A percentile compares a stretch with the other conserved stretches of the same genome.
Evolutionary conservation across 2,797 vertebrate species (phyloP).

Genomic region (Fistularia commersonii): DNA sequence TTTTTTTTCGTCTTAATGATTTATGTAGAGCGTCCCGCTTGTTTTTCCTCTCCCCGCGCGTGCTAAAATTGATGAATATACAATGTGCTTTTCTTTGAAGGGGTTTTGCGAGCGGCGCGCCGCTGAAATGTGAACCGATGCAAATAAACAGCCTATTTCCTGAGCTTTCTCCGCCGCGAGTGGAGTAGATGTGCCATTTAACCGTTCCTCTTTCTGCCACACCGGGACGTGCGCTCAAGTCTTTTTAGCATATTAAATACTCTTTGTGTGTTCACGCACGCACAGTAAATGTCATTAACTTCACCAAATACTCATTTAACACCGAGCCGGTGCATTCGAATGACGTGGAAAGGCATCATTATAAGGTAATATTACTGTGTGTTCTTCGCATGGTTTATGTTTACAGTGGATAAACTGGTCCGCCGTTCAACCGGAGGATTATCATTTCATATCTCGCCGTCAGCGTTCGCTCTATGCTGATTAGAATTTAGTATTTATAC

Average conservation of each 20-base stretch:
- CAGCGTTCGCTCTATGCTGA: constrained; percentile 45
- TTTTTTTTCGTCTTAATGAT: constrained; percentile 66
- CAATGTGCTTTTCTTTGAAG: constrained; percentile 63
- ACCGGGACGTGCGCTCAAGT: constrained; percentile 38
- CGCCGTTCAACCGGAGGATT: constrained; percentile 39
- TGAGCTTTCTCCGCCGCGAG: constrained; percentile 44
- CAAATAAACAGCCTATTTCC: constrained; percentile 71
- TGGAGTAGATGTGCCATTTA: constrained; percentile 46
- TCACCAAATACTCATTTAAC: constrained; percentile 28
- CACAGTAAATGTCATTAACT: constrained; percentile 44
- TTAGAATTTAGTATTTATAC: too few relatives aligned
- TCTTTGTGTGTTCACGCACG: constrained; percentile 10
- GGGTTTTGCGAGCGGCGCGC: constrained; percentile 48
- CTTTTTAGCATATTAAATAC: constrained; percentile 27
- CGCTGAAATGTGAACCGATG: constrained; percentile 67
- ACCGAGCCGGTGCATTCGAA: constrained; percentile 13
- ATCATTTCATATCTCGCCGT: constrained; percentile 37
- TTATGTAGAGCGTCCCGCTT: constrained; percentile 64
- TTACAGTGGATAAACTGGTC: constrained; percentile 50
- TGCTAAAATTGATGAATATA: constrained; percentile 69
- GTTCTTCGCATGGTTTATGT: constrained; percentile 26
- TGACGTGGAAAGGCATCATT: constrained; percentile 32
- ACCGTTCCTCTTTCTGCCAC: constrained; percentile 23
- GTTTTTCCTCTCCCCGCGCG: constrained; percentile 63
- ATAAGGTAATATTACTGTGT: constrained; percentile 29